These are phyloP conservation scores for Malacoraja senta DNA, from an alignment of 2,797 vertebrate species.

Conservation along the genomic window DNA sequence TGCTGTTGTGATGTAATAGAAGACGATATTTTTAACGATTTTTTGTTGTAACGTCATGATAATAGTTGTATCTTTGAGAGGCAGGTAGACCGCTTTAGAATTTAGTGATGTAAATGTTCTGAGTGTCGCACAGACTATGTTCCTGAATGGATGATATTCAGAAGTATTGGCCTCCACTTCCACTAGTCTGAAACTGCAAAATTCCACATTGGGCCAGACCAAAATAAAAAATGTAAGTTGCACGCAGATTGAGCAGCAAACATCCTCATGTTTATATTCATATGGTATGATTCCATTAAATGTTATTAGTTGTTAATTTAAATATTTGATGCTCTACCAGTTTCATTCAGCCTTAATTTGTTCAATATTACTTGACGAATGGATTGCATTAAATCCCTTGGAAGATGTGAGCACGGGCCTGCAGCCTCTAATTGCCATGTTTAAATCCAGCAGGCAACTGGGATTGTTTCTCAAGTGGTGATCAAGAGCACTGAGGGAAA, in stretches of 20 bases:
- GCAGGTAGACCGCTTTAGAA: neutral
- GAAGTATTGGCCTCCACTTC: neutral
- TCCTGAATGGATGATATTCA: neutral
- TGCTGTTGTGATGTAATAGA: neutral
- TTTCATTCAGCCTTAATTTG: neutral
- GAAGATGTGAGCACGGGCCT: neutral
- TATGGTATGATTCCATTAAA: neutral
- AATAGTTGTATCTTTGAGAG: neutral
- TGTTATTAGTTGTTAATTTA: neutral
- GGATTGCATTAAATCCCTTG: constrained; percentile 9
- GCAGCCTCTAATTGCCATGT: neutral
- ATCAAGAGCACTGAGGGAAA: neutral
- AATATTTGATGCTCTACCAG: neutral
- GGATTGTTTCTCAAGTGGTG: neutral
- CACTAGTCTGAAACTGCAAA: neutral
- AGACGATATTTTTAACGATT: neutral
- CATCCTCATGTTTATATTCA: neutral
- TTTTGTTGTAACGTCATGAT: neutral
- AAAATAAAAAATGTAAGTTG: neutral
- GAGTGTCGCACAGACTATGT: neutral
- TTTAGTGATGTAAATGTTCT: neutral
- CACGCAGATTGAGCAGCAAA: neutral
- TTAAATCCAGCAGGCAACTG: constrained; percentile 6
- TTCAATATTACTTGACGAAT: constrained; percentile 6
- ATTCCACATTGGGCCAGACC: neutral